A percentile compares a stretch with the other conserved stretches of the same genome.
Conservation (phyloP, 2,797 vertebrate genomes). For the Gastrophryne carolinensis region DNA sequence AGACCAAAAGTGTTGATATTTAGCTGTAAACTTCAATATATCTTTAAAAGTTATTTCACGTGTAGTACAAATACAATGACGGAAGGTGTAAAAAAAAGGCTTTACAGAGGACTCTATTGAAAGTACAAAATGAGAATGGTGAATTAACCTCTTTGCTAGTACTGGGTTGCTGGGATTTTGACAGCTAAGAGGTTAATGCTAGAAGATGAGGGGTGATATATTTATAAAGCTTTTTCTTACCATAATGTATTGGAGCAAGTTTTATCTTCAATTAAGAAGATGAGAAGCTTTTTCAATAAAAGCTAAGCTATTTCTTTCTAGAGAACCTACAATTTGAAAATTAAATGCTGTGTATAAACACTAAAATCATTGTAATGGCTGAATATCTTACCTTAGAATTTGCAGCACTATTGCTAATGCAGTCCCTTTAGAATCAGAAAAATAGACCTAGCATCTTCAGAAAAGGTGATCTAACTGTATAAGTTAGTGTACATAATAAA, state of each 20-base stretch:
- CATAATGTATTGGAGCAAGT: slow-evolving; percentile 50
- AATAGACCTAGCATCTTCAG: slow-evolving; percentile 56
- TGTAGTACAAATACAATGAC: slow-evolving; percentile 33
- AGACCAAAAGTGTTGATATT: slow-evolving; percentile 26
- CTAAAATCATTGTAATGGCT: slow-evolving; percentile 55
- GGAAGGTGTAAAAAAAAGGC: slow-evolving; percentile 23
- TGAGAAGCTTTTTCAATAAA: slow-evolving; percentile 11
- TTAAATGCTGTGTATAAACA: slow-evolving; percentile 57
- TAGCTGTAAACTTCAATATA: slow-evolving; percentile 40
- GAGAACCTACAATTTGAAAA: slow-evolving; percentile 47
- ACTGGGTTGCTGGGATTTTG: slow-evolving; percentile 2
- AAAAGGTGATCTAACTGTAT: slow-evolving; percentile 48
- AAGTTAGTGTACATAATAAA: slow-evolving; percentile 90
- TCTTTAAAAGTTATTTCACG: slow-evolving; percentile 16
- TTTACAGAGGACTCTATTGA: slow-evolving; percentile 35
- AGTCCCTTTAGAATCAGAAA: slow-evolving; percentile 60
- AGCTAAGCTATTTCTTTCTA: slow-evolving; percentile 38
- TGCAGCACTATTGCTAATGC: slow-evolving; percentile 57
- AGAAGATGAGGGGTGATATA: slow-evolving; percentile 19
- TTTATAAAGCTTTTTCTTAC: slow-evolving; percentile 53
- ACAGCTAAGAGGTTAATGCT: slow-evolving; percentile 25
- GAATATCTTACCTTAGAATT: slow-evolving; percentile 64
- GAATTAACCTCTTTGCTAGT: slow-evolving; percentile 28
- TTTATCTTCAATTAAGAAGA: slow-evolving; percentile 32
- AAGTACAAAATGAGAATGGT: slow-evolving; percentile 31